phyloP scores from a whole-genome alignment of 2,113 vertebrate genomes.

The Quiscalus mexicanus region DNA sequence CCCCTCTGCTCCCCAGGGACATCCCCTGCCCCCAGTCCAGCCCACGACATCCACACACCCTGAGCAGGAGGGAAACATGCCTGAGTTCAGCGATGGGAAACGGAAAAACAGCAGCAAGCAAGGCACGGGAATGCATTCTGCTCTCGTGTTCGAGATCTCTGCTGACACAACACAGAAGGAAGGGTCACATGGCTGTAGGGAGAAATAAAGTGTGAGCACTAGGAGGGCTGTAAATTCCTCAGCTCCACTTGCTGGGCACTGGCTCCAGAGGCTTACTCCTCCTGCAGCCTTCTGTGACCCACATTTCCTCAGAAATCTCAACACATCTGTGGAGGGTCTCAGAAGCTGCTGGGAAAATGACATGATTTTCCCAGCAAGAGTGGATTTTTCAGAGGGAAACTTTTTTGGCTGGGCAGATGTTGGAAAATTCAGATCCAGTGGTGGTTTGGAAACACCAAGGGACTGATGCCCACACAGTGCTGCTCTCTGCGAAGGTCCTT shows the following conservation, averaged over 20 bases:
- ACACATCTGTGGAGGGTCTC: fast-evolving
- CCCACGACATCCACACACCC: neutral
- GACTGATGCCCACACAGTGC: neutral
- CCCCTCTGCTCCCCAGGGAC: neutral
- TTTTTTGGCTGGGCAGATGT: neutral
- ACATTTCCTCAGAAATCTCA: neutral
- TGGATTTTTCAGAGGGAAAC: neutral
- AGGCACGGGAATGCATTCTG: neutral
- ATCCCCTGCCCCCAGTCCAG: neutral
- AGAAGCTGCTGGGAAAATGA: neutral
- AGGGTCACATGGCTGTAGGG: neutral
- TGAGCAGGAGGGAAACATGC: neutral
- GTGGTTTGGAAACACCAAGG: neutral
- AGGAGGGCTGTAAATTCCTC: conserved; percentile 35
- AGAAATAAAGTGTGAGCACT: conserved; percentile 18
- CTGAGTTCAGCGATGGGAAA: neutral
- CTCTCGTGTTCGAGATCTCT: neutral
- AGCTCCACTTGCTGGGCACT: neutral
- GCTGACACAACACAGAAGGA: conserved; percentile 37
- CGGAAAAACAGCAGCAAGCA: neutral
- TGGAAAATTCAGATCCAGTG: neutral
- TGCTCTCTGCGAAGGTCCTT: neutral
- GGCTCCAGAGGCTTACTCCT: neutral
- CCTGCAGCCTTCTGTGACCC: neutral
- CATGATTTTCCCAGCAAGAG: neutral